Conservation (phyloP, 2,888 invertebrate species). For the Caenorhabditis sp. region DNA sequence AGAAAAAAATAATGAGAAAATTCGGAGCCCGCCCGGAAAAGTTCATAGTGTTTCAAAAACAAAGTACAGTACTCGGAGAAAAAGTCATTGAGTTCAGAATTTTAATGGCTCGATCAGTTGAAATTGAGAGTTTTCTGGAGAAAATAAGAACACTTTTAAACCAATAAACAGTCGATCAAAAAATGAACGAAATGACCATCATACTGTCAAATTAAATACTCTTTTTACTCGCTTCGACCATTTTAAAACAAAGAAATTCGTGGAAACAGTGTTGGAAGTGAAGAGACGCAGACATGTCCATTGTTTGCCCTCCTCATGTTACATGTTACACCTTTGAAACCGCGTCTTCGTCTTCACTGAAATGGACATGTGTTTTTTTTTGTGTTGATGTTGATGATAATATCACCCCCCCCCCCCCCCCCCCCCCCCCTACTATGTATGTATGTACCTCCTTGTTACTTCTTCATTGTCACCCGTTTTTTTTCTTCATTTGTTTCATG, state of each 20-base stretch:
- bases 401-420: background rate
- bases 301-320: background rate
- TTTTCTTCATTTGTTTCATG: too few relatives aligned
- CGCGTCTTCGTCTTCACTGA: background rate
- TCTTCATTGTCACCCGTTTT: too few relatives aligned
- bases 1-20: too few relatives aligned
- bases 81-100: too few relatives aligned
- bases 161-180: too few relatives aligned
- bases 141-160: too few relatives aligned
- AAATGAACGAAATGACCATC: background rate
- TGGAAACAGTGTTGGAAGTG: background rate
- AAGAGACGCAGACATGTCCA: background rate
- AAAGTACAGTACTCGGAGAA: too few relatives aligned
- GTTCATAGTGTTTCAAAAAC: too few relatives aligned
- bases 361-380: background rate
- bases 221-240: background rate
- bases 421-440: too few relatives aligned
- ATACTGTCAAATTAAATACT: background rate
- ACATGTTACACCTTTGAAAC: background rate
- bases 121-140: too few relatives aligned
- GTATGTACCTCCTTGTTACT: background rate
- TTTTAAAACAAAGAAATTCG: background rate
- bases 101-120: too few relatives aligned
- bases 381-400: background rate
- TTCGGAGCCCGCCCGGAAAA: too few relatives aligned